These are phyloP conservation scores for Chironomus tentans DNA, from an alignment of 2,888 invertebrate species.

Conservation along the genomic window DNA sequence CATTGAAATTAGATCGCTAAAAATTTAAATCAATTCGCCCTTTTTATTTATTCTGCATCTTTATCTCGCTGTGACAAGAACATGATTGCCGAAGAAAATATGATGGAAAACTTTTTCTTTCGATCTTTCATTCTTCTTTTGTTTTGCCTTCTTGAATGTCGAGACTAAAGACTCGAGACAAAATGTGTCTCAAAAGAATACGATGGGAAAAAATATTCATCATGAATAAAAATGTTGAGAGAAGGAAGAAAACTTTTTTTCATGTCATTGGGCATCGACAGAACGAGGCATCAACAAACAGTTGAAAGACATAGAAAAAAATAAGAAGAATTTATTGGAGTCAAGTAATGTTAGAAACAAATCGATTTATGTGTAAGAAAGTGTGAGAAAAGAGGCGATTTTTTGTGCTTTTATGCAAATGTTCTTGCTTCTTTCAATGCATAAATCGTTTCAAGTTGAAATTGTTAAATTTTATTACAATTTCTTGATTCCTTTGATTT, in stretches of 20 bases:
- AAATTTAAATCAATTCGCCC: conserved; percentile 7
- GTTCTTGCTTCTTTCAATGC: neutral
- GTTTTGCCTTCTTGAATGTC: neutral
- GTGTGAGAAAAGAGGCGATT: neutral
- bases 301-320: neutral
- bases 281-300: neutral
- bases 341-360: neutral
- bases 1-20: neutral
- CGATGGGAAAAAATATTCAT: neutral
- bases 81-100: neutral
- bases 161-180: neutral
- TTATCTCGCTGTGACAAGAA: neutral
- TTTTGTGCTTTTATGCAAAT: neutral
- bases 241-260: neutral
- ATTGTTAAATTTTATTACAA: no score
- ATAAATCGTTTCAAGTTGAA: no score
- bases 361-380: neutral
- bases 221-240: neutral
- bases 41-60: neutral
- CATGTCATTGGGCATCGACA: neutral
- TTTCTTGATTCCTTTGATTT: no score
- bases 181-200: neutral
- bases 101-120: neutral
- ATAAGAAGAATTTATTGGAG: neutral
- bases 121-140: neutral